Evolutionary conservation across 2,888 invertebrate species (phyloP).

Genomic region (Conomelus anceps): DNA sequence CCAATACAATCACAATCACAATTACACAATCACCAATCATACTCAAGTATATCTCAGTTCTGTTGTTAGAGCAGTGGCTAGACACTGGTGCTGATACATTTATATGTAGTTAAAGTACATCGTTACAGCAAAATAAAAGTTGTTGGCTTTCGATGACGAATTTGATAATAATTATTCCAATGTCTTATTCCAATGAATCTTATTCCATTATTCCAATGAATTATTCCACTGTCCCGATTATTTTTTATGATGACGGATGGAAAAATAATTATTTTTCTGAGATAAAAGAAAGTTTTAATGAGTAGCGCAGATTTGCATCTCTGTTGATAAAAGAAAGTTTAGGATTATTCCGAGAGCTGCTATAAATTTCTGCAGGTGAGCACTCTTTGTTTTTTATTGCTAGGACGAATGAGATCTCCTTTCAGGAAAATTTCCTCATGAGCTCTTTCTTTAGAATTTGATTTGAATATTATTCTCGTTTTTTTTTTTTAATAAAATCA

Average conservation of each 20-base stretch:
- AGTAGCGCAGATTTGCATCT: background rate
- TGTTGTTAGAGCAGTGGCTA: too few relatives aligned
- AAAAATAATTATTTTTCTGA: background rate
- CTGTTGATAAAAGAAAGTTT: background rate
- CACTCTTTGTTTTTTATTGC: background rate
- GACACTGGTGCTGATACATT: too few relatives aligned
- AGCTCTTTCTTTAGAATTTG: background rate
- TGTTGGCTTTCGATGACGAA: too few relatives aligned
- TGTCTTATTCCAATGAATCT: too few relatives aligned
- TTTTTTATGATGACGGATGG: background rate
- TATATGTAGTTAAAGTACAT: too few relatives aligned
- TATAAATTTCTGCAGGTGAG: background rate
- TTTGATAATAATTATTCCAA: too few relatives aligned
- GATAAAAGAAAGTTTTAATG: background rate
- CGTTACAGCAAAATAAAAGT: too few relatives aligned
- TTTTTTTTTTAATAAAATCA: background rate
- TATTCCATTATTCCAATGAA: background rate
- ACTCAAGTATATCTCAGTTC: too few relatives aligned
- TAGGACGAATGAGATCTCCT: background rate
- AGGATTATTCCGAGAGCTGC: background rate
- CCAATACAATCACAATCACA: too few relatives aligned
- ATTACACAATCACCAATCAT: too few relatives aligned
- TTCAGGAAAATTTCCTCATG: background rate
- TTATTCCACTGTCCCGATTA: background rate
- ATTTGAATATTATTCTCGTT: background rate